phyloP scores from a whole-genome alignment of 2,797 vertebrate genomes.

The Columba guinea region DNA sequence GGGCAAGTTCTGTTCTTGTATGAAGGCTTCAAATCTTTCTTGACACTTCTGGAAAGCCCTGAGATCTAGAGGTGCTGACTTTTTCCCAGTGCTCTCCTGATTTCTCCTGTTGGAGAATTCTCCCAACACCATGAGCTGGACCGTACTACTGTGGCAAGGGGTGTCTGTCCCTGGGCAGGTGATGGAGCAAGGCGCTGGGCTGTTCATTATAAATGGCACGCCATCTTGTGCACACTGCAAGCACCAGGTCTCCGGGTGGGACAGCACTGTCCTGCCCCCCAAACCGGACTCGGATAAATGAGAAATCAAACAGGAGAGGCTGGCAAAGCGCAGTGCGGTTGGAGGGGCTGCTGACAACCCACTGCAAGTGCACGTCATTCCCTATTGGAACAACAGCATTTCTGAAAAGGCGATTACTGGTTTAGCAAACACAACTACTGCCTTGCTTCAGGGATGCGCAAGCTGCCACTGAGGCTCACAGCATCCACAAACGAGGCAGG shows the following conservation, averaged over 20 bases:
- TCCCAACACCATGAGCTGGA: neutral
- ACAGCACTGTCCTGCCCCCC: neutral
- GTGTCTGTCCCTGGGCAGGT: neutral
- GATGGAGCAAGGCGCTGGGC: fast-evolving
- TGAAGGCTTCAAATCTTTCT: neutral
- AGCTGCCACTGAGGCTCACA: fast-evolving
- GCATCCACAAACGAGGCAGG: neutral
- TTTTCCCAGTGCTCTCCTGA: neutral
- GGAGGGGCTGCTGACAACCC: neutral
- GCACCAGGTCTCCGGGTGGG: neutral
- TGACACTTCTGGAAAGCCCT: neutral
- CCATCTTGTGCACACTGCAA: neutral
- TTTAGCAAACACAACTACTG: fast-evolving
- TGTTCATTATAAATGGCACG: neutral
- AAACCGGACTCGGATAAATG: fast-evolving
- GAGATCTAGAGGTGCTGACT: neutral
- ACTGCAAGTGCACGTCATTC: fast-evolving
- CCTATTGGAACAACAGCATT: fast-evolving
- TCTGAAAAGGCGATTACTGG: fast-evolving
- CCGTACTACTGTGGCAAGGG: neutral
- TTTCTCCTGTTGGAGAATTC: neutral
- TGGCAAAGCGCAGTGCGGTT: fast-evolving
- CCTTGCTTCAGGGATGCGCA: fast-evolving
- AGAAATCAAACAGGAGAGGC: fast-evolving
- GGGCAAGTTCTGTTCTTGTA: neutral